Base-by-base conservation (phyloP, 2,113 vertebrate genomes). In the Regulus satrapa region DNA sequence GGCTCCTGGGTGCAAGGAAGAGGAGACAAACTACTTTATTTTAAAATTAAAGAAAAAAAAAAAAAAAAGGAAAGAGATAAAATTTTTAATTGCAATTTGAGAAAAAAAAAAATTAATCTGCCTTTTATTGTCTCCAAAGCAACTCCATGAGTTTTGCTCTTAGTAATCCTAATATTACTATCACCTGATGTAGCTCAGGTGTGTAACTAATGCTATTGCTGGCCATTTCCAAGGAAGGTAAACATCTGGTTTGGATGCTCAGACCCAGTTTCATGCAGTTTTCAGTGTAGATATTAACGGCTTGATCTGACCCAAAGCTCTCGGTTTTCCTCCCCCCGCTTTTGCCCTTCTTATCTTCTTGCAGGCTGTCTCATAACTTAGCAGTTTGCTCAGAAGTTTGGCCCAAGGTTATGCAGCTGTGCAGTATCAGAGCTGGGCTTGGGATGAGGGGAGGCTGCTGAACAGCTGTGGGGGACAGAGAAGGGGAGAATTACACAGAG, bases 401-500 rank as follows among this genome's bases (percentile, higher is more conserved):
- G 95, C 92, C 96, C 96, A 97, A 97, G 96, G 96, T 97, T 96
- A 92, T 92, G 88, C 96, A 97, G 91, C 96, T 97, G 96, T 94
- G 92, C 91, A 88, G 72, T 97, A 97, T 97, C 96, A 97, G 94
- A 95, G 67, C 91, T 92, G 75, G 79, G 82, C 79, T 85, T 66
- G 85, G 74, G 88, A 84, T 77, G 55, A 1, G 28, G 88, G 79
- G 82, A 94, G 96, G 92, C 88, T 92, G 94, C 95, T 94, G 31
- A 94, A 88, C 86, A 96, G 89, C 92, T 95, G 94, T 95, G 94
- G 85, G 95, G 92, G 55, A 95, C 85, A 74, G 85, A 0, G 0
- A 87, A 95, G 89, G 88, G 96, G 74, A 91, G 74, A 88, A 61
- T 69, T 71, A 58, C 41, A n/a, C 32, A 32, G 34, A 62, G 75